Evolutionary conservation across 2,113 vertebrate genomes (phyloP).

Genomic region (Ochotona princeps): DNA sequence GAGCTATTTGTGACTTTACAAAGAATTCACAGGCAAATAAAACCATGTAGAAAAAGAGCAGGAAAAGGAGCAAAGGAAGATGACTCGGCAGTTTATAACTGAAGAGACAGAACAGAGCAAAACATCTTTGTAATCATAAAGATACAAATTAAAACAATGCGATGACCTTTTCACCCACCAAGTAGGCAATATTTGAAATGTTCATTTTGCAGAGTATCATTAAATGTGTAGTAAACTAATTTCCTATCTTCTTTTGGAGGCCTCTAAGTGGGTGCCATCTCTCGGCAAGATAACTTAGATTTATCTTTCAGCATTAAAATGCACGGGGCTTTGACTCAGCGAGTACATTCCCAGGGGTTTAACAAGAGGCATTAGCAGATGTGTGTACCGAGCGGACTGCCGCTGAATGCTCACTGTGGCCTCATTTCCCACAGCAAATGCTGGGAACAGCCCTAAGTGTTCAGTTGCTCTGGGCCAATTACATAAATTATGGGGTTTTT

Average conservation of each 20-base stretch:
- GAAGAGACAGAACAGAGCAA: neutral
- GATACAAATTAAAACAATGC: slow-evolving; percentile 1
- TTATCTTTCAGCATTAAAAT: neutral
- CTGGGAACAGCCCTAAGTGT: neutral
- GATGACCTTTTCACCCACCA: neutral
- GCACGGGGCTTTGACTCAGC: neutral
- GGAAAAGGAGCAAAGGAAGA: slow-evolving; percentile 27
- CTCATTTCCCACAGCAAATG: neutral
- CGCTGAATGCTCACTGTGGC: neutral
- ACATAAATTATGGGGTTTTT: neutral
- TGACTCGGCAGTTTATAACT: neutral
- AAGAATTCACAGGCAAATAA: neutral
- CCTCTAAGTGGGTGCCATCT: neutral
- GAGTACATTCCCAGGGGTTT: neutral
- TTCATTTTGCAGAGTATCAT: neutral
- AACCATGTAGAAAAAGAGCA: neutral
- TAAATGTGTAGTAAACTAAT: neutral
- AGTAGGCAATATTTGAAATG: neutral
- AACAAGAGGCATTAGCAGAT: neutral
- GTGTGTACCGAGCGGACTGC: neutral
- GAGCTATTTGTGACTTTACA: neutral
- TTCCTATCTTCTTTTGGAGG: neutral
- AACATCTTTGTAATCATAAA: slow-evolving; percentile 11
- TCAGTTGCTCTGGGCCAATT: neutral
- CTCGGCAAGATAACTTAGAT: neutral